These are phyloP conservation scores for Acanthurus lineatus DNA, from an alignment of 2,797 vertebrate genomes.

Conservation along the genomic window DNA sequence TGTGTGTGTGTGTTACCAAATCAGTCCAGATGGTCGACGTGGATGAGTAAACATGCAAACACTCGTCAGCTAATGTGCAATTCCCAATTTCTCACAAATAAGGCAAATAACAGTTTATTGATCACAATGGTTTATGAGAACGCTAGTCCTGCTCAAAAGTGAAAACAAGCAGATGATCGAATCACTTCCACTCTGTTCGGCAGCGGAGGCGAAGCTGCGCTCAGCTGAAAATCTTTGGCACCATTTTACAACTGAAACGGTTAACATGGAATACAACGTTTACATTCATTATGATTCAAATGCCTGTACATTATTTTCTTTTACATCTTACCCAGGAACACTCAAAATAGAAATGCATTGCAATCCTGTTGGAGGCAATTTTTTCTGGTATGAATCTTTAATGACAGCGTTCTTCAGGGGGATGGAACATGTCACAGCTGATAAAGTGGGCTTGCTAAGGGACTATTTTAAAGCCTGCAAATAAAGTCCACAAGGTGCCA, in stretches of 20 bases:
- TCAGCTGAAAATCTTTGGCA: slow-evolving; percentile 57
- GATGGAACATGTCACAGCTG: slow-evolving; percentile 57
- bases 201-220: slow-evolving; percentile 33
- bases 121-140: slow-evolving; percentile 47
- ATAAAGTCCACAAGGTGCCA: slow-evolving; percentile 38
- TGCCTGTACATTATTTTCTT: slow-evolving; percentile 35
- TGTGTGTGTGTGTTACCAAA: slow-evolving; percentile 22
- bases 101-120: slow-evolving; percentile 49
- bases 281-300: slow-evolving; percentile 59
- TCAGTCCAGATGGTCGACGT: slow-evolving; percentile 38
- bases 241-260: slow-evolving; percentile 48
- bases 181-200: slow-evolving; percentile 53
- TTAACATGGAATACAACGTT: slow-evolving; percentile 46
- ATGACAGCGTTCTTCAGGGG: slow-evolving; percentile 72
- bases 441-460: slow-evolving; percentile 48
- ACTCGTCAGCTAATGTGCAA: slow-evolving; percentile 20
- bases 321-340: slow-evolving; percentile 36
- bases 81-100: slow-evolving; percentile 37
- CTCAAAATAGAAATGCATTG: slow-evolving; percentile 47
- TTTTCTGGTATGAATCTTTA: slow-evolving; percentile 80
- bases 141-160: slow-evolving; percentile 29
- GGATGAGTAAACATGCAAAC: slow-evolving; percentile 33
- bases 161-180: slow-evolving; percentile 53
- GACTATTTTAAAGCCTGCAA: slow-evolving; percentile 62
- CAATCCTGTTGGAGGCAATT: slow-evolving; percentile 64